phyloP scores from a whole-genome alignment of 2,113 vertebrate genomes.

The Callithrix jacchus region DNA sequence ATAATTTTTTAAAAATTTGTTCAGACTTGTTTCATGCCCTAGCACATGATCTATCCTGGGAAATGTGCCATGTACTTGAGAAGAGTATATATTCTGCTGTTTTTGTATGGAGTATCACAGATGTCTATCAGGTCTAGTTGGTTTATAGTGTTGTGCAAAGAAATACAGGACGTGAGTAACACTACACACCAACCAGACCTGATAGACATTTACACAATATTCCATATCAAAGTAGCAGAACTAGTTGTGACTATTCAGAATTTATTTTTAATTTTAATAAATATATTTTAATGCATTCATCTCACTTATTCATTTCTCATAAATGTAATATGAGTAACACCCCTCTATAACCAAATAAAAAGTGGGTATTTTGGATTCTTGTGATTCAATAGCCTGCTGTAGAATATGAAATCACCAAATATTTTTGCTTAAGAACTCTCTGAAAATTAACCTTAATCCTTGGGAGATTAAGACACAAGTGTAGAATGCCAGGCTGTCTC shows the following conservation, averaged over 20 bases:
- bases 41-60: background rate
- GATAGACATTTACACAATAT: background rate
- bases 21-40: background rate
- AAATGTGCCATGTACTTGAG: background rate
- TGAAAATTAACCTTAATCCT: background rate
- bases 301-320: background rate
- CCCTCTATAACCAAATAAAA: background rate
- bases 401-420: background rate
- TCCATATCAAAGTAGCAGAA: background rate
- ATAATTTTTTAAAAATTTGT: background rate
- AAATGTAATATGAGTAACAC: background rate
- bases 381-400: background rate
- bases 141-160: background rate
- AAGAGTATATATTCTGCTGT: background rate
- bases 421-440: background rate
- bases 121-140: background rate
- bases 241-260: background rate
- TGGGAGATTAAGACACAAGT: background rate
- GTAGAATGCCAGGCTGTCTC: background rate
- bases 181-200: background rate
- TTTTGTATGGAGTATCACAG: background rate
- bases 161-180: background rate
- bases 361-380: background rate
- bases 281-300: background rate
- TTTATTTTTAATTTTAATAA: background rate